Conservation (phyloP, 2,888 invertebrate genomes). For the Germaria angustata region DNA sequence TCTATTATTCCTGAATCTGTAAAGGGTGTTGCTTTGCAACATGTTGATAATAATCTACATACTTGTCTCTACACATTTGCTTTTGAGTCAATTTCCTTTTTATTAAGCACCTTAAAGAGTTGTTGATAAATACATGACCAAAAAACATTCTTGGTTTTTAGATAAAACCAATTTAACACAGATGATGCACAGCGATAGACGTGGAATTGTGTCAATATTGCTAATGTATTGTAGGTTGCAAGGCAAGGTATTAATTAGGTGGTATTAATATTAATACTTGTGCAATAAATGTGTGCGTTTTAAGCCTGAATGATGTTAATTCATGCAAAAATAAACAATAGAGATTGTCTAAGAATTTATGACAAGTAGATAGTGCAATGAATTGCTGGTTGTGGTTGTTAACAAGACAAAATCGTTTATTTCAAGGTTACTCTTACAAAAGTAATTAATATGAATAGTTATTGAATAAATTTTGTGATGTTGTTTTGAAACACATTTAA, state of each 20-base stretch:
- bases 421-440: too few relatives aligned
- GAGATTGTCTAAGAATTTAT: background rate
- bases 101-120: slow-evolving; percentile 1
- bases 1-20: slow-evolving; percentile 51
- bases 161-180: background rate
- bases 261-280: too few relatives aligned
- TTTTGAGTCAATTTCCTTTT: slow-evolving; percentile 22
- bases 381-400: too few relatives aligned
- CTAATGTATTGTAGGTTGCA: background rate
- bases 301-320: background rate
- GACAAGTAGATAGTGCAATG: too few relatives aligned
- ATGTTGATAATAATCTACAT: slow-evolving; percentile 10
- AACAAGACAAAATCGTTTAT: too few relatives aligned
- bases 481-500: too few relatives aligned
- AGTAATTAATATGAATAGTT: too few relatives aligned
- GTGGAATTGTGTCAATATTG: background rate
- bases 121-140: slow-evolving; percentile 24
- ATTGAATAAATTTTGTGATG: too few relatives aligned
- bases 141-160: background rate
- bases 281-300: background rate
- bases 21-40: slow-evolving; percentile 64
- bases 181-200: background rate
- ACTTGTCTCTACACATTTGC: slow-evolving; percentile 26
- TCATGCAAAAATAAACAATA: slow-evolving; percentile 10
- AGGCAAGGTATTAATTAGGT: background rate